These are phyloP conservation scores for Saccostrea glomerata DNA, from an alignment of 1,140 invertebrate species.

Conservation along the genomic window DNA sequence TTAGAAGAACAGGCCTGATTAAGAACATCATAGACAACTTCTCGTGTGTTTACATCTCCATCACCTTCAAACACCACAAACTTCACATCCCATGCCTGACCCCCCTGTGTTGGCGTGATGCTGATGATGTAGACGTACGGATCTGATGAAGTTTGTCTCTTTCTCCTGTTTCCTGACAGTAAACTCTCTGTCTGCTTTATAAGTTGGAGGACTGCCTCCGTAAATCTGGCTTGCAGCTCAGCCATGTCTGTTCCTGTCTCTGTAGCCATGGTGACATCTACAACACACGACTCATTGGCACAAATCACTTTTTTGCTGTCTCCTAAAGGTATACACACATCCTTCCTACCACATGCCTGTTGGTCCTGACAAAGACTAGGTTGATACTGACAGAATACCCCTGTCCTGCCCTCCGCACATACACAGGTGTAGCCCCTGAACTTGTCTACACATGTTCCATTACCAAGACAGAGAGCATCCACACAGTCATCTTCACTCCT, in stretches of 20 bases:
- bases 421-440: constrained; percentile 60
- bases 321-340: constrained; percentile 48
- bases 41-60: not conserved
- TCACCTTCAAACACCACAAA: constrained; percentile 39
- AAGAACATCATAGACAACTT: not conserved
- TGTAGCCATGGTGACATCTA: constrained; percentile 8
- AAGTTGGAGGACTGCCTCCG: constrained; percentile 36
- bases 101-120: constrained; percentile 9
- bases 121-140: constrained; percentile 46
- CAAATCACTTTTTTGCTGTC: constrained; percentile 42
- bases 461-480: constrained; percentile 59
- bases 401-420: constrained; percentile 55
- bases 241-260: not conserved
- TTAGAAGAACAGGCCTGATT: not conserved
- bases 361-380: not conserved
- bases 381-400: constrained; percentile 59
- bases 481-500: constrained; percentile 71
- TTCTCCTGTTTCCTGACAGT: not conserved
- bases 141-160: constrained; percentile 2
- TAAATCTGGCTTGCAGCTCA: constrained; percentile 28
- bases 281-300: constrained; percentile 10
- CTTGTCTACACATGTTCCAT: constrained; percentile 63
- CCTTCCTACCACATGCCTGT: not conserved
- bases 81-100: constrained; percentile 19
- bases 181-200: not conserved